Conservation (phyloP, 2,888 invertebrate genomes). For the Harpalus rubripes region DNA sequence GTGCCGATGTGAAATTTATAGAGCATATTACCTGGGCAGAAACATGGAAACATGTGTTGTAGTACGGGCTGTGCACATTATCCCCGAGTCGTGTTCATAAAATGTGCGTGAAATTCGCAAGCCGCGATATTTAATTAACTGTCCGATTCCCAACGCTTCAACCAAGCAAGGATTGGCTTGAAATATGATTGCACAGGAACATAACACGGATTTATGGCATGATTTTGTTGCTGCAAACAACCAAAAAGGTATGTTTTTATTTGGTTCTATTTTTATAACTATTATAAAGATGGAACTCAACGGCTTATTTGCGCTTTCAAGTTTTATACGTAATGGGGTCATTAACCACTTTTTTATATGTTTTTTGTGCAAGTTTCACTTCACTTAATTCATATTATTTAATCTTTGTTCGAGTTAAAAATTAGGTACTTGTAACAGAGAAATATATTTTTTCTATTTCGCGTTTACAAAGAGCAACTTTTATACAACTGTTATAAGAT, state of each 20-base stretch:
- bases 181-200: background rate
- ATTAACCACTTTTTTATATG: too few species aligned
- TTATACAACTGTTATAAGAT: too few species aligned
- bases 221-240: background rate
- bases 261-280: too few species aligned
- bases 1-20: background rate
- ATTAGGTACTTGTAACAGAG: too few species aligned
- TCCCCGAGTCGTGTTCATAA: background rate
- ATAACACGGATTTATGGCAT: background rate
- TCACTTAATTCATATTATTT: too few species aligned
- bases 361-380: too few species aligned
- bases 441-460: too few species aligned
- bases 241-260: background rate
- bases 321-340: too few species aligned
- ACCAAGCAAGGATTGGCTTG: background rate
- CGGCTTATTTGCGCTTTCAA: too few species aligned
- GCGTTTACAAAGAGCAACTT: too few species aligned
- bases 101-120: background rate
- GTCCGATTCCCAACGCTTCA: conserved; percentile 1
- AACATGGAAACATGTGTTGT: conserved; percentile 5
- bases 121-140: conserved; percentile 25
- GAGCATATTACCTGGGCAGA: conserved; percentile 4
- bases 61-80: conserved; percentile 1
- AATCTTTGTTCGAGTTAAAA: too few species aligned
- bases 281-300: too few species aligned